Conservation (phyloP, 1,140 invertebrate species). For the Leptinotarsa lineolata region DNA sequence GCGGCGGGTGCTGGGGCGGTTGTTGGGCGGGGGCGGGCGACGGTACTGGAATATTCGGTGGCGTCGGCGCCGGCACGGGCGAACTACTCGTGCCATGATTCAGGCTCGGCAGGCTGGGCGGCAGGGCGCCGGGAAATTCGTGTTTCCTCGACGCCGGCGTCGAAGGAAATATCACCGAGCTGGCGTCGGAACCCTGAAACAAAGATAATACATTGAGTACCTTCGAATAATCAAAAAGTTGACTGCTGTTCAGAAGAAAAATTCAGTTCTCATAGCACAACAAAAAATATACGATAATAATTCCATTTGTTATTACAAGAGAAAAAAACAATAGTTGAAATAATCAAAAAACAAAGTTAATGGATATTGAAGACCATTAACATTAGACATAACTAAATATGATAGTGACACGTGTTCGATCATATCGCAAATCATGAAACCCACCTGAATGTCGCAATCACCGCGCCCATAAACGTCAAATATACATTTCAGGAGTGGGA, state of each 20-base stretch:
- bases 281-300: not conserved
- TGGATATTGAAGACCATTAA: too few relatives aligned
- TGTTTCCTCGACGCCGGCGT: slow-evolving; percentile 64
- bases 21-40: slow-evolving; percentile 59
- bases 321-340: too few relatives aligned
- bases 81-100: slow-evolving; percentile 50
- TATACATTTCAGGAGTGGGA: too few relatives aligned
- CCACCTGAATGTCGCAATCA: too few relatives aligned
- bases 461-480: too few relatives aligned
- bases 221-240: too few relatives aligned
- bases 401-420: too few relatives aligned
- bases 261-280: not conserved
- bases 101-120: slow-evolving; percentile 52
- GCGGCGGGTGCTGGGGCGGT: slow-evolving; percentile 54
- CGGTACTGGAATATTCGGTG: slow-evolving; percentile 59
- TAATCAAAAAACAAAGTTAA: too few relatives aligned
- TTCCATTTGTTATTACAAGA: too few relatives aligned
- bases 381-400: too few relatives aligned
- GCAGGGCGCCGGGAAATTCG: slow-evolving; percentile 60
- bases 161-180: slow-evolving; percentile 75
- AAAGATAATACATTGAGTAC: slow-evolving; percentile 23
- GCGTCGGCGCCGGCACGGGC: slow-evolving; percentile 52
- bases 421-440: too few relatives aligned
- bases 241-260: not conserved
- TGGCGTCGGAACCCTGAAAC: slow-evolving; percentile 66